Base-by-base conservation (phyloP, 2,888 invertebrate genomes). In the Cylindroiulus punctatus region DNA sequence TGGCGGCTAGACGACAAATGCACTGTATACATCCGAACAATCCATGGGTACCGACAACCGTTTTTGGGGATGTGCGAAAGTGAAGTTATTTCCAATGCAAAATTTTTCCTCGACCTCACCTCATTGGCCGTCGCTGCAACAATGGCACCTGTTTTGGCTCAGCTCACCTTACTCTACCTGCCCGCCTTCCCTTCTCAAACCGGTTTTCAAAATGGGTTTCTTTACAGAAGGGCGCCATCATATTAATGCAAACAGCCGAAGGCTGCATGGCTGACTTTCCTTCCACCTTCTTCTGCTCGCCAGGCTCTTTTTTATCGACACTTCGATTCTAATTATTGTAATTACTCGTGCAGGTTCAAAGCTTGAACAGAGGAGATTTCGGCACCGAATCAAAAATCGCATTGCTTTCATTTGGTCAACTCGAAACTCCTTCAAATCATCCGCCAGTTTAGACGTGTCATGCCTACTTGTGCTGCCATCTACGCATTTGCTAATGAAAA, bases 121-220 rank as follows among this genome's bases (percentile, higher is more conserved):
- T 57, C 57, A 57, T 57, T 57, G 57, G 57, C 57, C 57, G 57
- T 57, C 22, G 3, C 57, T 57, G 5, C 10, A 22, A 57, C 57
- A 57, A 57, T 57, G 57, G 57, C 57, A 57, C 57, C 57, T 57
- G 57, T 57, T 57, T 57, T n/a, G 57, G 57, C 57, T 57, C 17
- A 4, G 10, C 57, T 22, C 22, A 57, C 57, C 22, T 57, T 57
- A 17, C 17, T 22, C 57, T 57, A 57, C 57, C 57, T 57, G 57
- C 57, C 57, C 10, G 57, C 57, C 57, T 57, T 57, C 57, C 57
- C 57, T 57, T 22, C 22, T 4, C 1, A 57, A 57, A 57, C 57
- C 57, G n/a, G 57, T 57, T 57, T 57, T 57, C 22, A 2, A 57
- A 57, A 57, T 22, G n/a, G 22, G 17, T 57, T 57, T 57, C 57